Evolutionary conservation across 1,140 invertebrate genomes (phyloP), one percentile per base, ranked within the genome.

Genomic region (Drosophila paulistorum): DNA sequence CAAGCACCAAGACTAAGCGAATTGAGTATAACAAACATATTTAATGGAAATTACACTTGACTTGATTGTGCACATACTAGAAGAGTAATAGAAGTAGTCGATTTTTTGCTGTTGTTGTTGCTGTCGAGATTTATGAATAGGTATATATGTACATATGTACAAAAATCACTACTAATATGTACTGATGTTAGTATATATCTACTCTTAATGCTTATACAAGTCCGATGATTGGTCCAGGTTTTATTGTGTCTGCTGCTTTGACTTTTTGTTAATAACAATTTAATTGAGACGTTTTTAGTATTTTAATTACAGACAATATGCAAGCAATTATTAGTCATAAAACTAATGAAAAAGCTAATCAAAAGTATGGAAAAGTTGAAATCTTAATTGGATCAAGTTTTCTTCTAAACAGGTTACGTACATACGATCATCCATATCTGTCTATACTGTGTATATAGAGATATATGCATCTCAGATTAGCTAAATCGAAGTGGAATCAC

Each of bases 231-330:
- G 78, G 66, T 62, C 48, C 51, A 65, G 45, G 54, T 45, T 14
- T 71, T 60, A 67, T 65, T 71, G 48, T 72, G 63, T 68, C 69
- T 69, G 82, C 66, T 57, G 78, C 74, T 86, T 76, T 86, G 71
- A 54, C 79, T 87, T 82, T 85, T 85, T 60, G 74, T 82, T 86
- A 85, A 87, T 89, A 83, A 86, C 77, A 77, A 87, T 83, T 87
- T 87, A 87, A 87, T 87, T 87, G 83, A 87, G 83, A 87, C 84
- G 83, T 79, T 87, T 87, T 87, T 77, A 87, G 65, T 65, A 79
- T 83, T 82, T 87, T 87, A 87, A 87, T 87, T 87, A 87, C 74
- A 87, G 79, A 87, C 83, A 87, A 87, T 83, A 87, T 79, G 77
- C 66, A 84, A 69, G 83, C 79, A 87, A 87, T 87, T 87, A 87